Conservation (phyloP, 2,797 vertebrate genomes). For the Thripadectes ignobilis region DNA sequence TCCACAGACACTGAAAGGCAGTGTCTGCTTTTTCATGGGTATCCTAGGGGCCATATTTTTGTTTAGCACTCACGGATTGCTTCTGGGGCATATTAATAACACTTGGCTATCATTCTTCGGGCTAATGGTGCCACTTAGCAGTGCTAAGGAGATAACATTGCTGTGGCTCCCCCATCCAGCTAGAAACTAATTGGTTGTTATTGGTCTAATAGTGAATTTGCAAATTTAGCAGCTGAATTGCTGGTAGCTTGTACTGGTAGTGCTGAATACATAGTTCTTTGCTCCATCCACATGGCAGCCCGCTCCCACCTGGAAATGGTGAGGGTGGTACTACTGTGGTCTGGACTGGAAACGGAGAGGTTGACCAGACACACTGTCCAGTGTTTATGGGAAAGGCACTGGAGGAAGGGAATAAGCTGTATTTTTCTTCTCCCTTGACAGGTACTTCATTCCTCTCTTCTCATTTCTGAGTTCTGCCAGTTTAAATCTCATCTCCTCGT, state of each 20-base stretch:
- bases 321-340: background rate
- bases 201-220: background rate
- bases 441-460: background rate
- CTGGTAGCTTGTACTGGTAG: background rate
- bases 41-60: background rate
- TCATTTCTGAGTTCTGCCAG: background rate
- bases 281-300: background rate
- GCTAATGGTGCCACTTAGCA: background rate
- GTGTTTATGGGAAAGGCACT: background rate
- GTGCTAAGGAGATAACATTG: background rate
- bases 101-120: background rate
- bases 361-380: background rate
- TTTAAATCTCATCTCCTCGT: background rate
- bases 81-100: background rate
- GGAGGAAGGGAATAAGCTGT: background rate
- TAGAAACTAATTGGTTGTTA: background rate
- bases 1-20: background rate
- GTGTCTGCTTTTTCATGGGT: background rate
- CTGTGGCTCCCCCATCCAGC: background rate
- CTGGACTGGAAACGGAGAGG: background rate
- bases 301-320: background rate
- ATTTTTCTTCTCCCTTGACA: background rate
- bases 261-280: background rate
- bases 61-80: background rate
- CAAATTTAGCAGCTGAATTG: background rate